These are phyloP conservation scores for Melinaea marsaeus DNA, from an alignment of 2,888 invertebrate species.

Conservation along the genomic window DNA sequence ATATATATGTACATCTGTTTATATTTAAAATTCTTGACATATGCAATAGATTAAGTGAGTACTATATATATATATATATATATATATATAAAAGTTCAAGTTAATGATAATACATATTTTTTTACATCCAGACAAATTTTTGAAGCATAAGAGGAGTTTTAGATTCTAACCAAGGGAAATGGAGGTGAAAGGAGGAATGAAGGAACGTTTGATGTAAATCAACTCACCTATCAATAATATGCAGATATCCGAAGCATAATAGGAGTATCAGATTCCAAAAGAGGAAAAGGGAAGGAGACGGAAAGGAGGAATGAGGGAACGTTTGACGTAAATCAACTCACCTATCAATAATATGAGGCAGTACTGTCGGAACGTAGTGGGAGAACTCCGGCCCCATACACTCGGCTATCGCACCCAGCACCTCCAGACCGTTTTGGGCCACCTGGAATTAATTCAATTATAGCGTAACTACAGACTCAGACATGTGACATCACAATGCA, in stretches of 20 bases:
- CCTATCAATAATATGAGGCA: slow-evolving; percentile 90
- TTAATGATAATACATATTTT: no score
- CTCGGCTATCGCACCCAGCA: slow-evolving; percentile 90
- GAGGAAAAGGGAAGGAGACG: no score
- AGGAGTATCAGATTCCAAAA: no score
- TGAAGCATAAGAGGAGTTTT: no score
- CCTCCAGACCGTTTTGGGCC: slow-evolving; percentile 93
- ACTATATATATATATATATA: no score
- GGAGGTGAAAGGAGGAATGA: no score
- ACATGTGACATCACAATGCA: neutral
- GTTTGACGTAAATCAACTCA: slow-evolving; percentile 49
- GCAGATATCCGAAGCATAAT: slow-evolving; percentile 61
- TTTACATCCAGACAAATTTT: slow-evolving; percentile 53
- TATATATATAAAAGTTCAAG: no score
- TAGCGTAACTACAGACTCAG: neutral
- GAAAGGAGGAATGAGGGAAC: no score
- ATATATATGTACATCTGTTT: no score
- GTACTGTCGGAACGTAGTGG: slow-evolving; percentile 88
- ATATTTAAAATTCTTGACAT: no score
- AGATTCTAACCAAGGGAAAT: no score
- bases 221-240: slow-evolving; percentile 87
- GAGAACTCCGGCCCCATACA: slow-evolving; percentile 92
- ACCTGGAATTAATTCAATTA: slow-evolving; percentile 77
- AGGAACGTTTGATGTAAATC: neutral
- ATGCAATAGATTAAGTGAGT: no score